Evolutionary conservation across 2,113 vertebrate genomes (phyloP).

Genomic region (Callocephalon fimbriatum): DNA sequence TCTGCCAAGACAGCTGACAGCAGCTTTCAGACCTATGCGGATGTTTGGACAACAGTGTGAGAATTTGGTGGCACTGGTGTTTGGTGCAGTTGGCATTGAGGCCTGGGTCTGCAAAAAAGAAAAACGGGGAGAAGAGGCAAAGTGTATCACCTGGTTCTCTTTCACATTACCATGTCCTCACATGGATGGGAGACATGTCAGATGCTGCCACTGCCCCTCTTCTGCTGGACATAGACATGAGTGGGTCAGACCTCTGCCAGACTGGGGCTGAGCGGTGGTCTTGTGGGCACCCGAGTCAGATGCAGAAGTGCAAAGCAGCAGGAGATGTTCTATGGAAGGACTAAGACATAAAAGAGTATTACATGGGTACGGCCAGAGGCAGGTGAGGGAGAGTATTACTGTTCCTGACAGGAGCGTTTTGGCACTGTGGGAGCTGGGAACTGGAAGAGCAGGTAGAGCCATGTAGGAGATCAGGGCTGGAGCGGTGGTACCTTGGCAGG

Average conservation of each 20-base stretch:
- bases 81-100: background rate
- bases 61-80: background rate
- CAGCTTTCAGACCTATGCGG: background rate
- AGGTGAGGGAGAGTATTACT: background rate
- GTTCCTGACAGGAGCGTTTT: background rate
- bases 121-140: background rate
- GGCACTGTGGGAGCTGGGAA: slow-evolving; percentile 3
- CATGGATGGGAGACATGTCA: background rate
- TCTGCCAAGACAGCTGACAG: background rate
- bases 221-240: background rate
- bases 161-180: fast-evolving
- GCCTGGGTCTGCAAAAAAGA: background rate
- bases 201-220: background rate
- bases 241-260: background rate
- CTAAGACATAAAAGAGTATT: background rate
- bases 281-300: fast-evolving
- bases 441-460: background rate
- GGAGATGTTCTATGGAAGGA: background rate
- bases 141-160: background rate
- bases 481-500: background rate
- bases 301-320: background rate
- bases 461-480: background rate
- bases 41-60: background rate
- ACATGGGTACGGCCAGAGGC: background rate
- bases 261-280: background rate